Conservation (phyloP, 2,113 vertebrate genomes). For the Cervus canadensis region DNA sequence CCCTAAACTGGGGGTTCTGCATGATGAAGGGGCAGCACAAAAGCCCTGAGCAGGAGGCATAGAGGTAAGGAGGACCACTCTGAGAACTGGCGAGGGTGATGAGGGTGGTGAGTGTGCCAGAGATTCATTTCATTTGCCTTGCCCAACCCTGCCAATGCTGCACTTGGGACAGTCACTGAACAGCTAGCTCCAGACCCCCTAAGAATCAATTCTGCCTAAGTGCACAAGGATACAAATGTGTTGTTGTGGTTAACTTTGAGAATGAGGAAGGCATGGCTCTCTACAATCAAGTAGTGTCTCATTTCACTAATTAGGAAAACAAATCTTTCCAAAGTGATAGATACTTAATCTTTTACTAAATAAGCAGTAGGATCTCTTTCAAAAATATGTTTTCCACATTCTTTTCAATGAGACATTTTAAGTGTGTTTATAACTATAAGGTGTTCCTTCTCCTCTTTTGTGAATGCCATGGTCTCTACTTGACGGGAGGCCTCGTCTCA, state of each 20-base stretch:
- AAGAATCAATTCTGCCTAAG: background rate
- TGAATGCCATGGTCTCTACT: background rate
- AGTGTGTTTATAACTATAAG: background rate
- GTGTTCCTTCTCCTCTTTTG: background rate
- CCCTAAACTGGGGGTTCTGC: background rate
- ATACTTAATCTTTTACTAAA: background rate
- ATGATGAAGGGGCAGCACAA: background rate
- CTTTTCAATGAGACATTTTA: background rate
- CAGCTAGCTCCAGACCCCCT: background rate
- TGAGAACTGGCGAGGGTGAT: too few species aligned
- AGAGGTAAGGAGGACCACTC: background rate
- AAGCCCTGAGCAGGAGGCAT: background rate
- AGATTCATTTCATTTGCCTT: background rate
- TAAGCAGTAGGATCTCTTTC: background rate
- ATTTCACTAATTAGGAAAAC: background rate
- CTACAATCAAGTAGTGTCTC: background rate
- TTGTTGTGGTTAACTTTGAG: background rate
- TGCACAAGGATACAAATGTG: background rate
- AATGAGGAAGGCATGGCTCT: background rate
- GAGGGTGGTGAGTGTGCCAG: background rate
- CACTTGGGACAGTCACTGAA: background rate
- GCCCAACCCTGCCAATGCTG: background rate
- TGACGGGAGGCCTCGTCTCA: background rate
- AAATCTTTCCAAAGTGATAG: background rate
- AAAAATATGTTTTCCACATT: background rate